These are phyloP conservation scores for Apamea crenata DNA, from an alignment of 2,888 invertebrate species.

Conservation along the genomic window DNA sequence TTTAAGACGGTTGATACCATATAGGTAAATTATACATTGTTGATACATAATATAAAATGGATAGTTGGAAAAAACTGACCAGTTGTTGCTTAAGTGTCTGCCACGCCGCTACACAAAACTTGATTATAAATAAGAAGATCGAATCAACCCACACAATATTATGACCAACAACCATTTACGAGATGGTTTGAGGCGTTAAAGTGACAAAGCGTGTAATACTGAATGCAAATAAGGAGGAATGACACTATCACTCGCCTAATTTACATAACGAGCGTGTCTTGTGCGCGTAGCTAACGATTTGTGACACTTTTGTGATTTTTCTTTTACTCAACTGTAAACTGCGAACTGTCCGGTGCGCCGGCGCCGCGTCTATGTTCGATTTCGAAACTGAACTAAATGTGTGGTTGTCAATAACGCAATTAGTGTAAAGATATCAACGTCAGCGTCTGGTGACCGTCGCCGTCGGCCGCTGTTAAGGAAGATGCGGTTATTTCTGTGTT, in stretches of 20 bases:
- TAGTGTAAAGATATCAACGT: constrained; percentile 89
- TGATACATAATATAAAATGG: constrained; percentile 19
- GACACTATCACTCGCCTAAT: constrained; percentile 73
- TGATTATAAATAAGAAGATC: constrained; percentile 38
- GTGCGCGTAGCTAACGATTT: constrained; percentile 62
- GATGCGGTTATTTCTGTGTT: constrained; percentile 88
- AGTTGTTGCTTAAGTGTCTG: constrained; percentile 27
- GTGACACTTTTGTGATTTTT: constrained; percentile 49
- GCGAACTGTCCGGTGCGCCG: constrained; percentile 50
- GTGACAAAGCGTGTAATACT: constrained; percentile 74
- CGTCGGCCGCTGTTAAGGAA: constrained; percentile 83
- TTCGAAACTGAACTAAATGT: constrained; percentile 83
- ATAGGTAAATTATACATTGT: constrained; percentile 15
- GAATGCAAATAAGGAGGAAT: constrained; percentile 78
- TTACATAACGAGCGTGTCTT: constrained; percentile 75
- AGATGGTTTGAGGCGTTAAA: constrained; percentile 61
- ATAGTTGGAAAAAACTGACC: constrained; percentile 27
- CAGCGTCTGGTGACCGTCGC: constrained; percentile 84
- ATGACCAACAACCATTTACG: constrained; percentile 49
- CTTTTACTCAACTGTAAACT: constrained; percentile 21
- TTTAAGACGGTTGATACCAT: constrained; percentile 36
- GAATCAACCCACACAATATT: constrained; percentile 50
- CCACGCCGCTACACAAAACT: constrained; percentile 16
- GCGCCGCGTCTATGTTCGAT: constrained; percentile 64
- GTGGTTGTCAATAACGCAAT: constrained; percentile 88